Percentiles rank a stretch among this genome's conserved stretches.
Evolutionary conservation across 2,797 vertebrate species (phyloP).

Genomic region (Alca torda): DNA sequence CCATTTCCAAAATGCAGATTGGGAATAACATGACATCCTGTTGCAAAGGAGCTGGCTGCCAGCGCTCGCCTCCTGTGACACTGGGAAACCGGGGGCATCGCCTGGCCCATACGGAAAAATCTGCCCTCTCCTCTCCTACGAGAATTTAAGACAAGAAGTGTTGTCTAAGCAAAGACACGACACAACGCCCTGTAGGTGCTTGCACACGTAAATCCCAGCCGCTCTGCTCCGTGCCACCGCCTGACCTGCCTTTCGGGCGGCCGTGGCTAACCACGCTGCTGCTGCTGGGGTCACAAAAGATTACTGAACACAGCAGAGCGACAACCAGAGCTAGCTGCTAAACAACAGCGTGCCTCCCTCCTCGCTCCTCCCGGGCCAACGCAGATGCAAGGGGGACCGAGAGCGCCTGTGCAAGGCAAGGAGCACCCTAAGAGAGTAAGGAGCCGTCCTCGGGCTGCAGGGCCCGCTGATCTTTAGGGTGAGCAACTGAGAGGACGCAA

Average conservation of each 20-base stretch:
- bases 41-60: neutral
- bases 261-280: neutral
- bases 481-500: neutral
- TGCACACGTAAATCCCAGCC: neutral
- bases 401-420: neutral
- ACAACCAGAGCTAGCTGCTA: neutral
- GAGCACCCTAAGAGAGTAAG: neutral
- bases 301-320: fast-evolving
- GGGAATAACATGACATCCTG: neutral
- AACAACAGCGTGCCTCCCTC: neutral
- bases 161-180: neutral
- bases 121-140: neutral
- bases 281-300: neutral
- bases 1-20: neutral
- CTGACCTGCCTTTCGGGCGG: neutral
- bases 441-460: neutral
- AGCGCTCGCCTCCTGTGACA: neutral
- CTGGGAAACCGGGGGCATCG: fast-evolving
- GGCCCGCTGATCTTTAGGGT: neutral
- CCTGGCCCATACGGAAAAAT: neutral
- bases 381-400: neutral
- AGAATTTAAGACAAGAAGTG: neutral
- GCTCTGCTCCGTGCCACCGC: neutral
- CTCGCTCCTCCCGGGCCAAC: neutral
- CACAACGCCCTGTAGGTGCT: fast-evolving